Evolutionary conservation across 2,888 invertebrate genomes (phyloP).

Genomic region (Galerucella pusilla): DNA sequence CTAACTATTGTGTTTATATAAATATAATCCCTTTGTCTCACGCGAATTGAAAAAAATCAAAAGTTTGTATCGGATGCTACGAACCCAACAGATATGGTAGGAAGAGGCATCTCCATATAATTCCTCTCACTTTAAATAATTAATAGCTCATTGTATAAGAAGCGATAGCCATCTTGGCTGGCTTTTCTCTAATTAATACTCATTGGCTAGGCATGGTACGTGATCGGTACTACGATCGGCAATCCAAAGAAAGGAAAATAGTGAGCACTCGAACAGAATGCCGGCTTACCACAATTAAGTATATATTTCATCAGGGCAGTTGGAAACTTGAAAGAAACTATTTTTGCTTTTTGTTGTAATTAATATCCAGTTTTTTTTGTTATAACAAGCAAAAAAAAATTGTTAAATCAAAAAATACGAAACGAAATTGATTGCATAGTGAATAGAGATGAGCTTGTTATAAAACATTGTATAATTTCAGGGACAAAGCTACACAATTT

Average conservation of each 20-base stretch:
- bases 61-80: conserved; percentile 12
- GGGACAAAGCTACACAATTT: too few relatives aligned
- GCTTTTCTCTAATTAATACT: conserved; percentile 48
- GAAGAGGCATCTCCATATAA: conserved; percentile 39
- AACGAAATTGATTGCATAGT: neutral
- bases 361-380: neutral
- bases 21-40: conserved; percentile 16
- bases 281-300: conserved; percentile 11
- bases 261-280: conserved; percentile 6
- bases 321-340: neutral
- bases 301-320: neutral
- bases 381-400: neutral
- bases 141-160: conserved; percentile 46
- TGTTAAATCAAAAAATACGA: too few relatives aligned
- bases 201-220: conserved; percentile 41
- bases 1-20: conserved; percentile 20
- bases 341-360: neutral
- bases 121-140: conserved; percentile 45
- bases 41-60: neutral
- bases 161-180: conserved; percentile 45
- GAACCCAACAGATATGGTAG: conserved; percentile 31
- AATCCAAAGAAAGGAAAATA: conserved; percentile 17
- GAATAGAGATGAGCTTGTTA: too few relatives aligned
- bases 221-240: conserved; percentile 36
- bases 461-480: too few relatives aligned